Conservation (phyloP, 1,140 invertebrate genomes). For the Monochamus saltuarius region DNA sequence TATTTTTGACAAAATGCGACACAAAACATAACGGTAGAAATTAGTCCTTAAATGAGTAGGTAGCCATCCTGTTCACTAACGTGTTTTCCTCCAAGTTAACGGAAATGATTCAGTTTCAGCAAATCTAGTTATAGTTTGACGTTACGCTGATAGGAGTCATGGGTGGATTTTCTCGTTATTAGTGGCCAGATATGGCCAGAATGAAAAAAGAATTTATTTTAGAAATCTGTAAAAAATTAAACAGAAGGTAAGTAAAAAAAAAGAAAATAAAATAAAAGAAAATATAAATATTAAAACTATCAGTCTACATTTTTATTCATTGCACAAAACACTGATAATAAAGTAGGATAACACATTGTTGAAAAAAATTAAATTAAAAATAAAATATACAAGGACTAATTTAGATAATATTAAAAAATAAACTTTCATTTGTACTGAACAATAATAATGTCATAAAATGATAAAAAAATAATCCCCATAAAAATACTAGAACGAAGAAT, state of each 20-base stretch:
- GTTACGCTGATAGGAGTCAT: too few relatives aligned
- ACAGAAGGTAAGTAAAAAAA: background rate
- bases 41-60: too few relatives aligned
- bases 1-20: too few relatives aligned
- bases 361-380: slow-evolving; percentile 32
- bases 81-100: too few relatives aligned
- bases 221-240: background rate
- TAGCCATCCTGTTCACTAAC: too few relatives aligned
- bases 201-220: too few relatives aligned
- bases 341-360: slow-evolving; percentile 39
- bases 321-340: slow-evolving; percentile 46
- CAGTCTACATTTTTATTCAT: slow-evolving; percentile 47
- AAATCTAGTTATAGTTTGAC: too few relatives aligned
- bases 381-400: slow-evolving; percentile 39
- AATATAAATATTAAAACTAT: slow-evolving; percentile 40
- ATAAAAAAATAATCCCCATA: slow-evolving; percentile 30
- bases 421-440: slow-evolving; percentile 43
- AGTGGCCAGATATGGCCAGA: too few relatives aligned
- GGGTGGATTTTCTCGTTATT: too few relatives aligned
- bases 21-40: too few relatives aligned
- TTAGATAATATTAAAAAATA: slow-evolving; percentile 41
- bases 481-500: slow-evolving; percentile 33
- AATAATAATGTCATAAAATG: slow-evolving; percentile 33
- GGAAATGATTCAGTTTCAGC: too few relatives aligned
- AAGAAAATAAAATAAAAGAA: slow-evolving; percentile 28